A percentile compares a stretch with the other conserved stretches of the same genome.
Conservation (phyloP, 2,113 vertebrate species). For the Oenanthe melanoleuca region DNA sequence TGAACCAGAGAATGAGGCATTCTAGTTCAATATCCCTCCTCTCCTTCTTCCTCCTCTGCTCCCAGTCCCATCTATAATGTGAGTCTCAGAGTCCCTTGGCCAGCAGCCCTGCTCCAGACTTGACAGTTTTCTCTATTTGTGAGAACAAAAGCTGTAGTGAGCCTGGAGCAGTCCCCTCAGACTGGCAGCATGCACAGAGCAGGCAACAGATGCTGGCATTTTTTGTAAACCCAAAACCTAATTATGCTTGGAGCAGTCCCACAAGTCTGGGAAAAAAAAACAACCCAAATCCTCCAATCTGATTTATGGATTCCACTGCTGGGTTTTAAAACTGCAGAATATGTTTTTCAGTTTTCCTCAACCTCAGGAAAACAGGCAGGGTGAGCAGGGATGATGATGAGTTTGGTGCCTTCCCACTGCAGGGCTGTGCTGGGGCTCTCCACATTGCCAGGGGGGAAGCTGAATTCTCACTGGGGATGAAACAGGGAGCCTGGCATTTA, state of each 20-base stretch:
- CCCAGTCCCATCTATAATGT: neutral
- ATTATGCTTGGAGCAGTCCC: conserved; percentile 65
- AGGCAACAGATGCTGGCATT: conserved; percentile 63
- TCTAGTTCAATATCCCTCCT: neutral
- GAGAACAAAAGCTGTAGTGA: conserved; percentile 52
- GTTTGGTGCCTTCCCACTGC: neutral
- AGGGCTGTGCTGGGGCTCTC: neutral
- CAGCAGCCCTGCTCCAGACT: conserved; percentile 16
- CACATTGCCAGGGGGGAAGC: neutral
- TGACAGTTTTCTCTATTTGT: conserved; percentile 24
- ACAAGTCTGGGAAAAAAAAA: neutral
- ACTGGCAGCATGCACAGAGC: conserved; percentile 12
- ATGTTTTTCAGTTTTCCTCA: neutral
- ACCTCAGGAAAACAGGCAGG: neutral
- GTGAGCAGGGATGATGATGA: neutral
- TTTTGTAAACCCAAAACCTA: conserved; percentile 67
- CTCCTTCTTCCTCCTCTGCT: neutral
- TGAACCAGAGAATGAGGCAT: neutral
- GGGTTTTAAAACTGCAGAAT: conserved; percentile 17
- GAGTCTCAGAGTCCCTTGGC: neutral
- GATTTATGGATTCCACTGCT: conserved; percentile 38
- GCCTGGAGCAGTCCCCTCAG: conserved; percentile 44
- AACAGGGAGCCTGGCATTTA: neutral
- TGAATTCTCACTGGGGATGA: neutral
- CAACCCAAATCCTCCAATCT: accelerated